Evolutionary conservation across 92 coral and sea anemone genomes (phyloP), one percentile per base, ranked within the genome.

Genomic region (Parazoanthus darwini): DNA sequence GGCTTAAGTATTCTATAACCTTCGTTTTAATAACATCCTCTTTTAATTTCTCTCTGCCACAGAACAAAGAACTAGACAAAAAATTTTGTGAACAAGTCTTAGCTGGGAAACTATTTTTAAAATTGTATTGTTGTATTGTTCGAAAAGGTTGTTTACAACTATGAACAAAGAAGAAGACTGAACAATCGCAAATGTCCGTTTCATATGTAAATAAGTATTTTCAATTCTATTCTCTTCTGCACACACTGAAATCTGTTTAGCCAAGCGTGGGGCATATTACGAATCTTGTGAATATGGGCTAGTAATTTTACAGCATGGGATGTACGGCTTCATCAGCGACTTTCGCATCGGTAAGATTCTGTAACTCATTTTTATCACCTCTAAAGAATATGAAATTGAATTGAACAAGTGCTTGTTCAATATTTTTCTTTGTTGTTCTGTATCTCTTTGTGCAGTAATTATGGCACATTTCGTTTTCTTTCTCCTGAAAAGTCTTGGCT

Each of bases 251-350:
- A 15, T 50, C 25, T 36, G 68, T 33, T 39, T 36, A 29, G 43
- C 35, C 46, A 80, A 39, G 85, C 72, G 50, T 56, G 16, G 2
- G 25, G 29, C 33, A 14, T 33, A 1, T 80, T 80, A 58, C 71
- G 11, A 37, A 2, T 51, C 42, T 50, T n/a, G 39, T 80, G 85
- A 80, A 35, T 25, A 80, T 80, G 85, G 85, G 85, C 59, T 80
- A 58, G 50, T 54, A 80, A 56, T 80, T 37, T 16, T 33, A 18
- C 37, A 80, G 33, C 13, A 80, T 80, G 85, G 85, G 85, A 26
- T 80, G 85, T 11, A 36, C 85, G 3, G 85, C 37, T 14, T 80
- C 85, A 0, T 35, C 85, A 16, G 46, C 26, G 85, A 26, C 85
- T 35, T 80, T 80, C 1, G 5, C 71, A 36, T 6, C 42, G 85